Base-by-base conservation (phyloP, 1,140 invertebrate species). In the Ptiloglossa arizonensis region DNA sequence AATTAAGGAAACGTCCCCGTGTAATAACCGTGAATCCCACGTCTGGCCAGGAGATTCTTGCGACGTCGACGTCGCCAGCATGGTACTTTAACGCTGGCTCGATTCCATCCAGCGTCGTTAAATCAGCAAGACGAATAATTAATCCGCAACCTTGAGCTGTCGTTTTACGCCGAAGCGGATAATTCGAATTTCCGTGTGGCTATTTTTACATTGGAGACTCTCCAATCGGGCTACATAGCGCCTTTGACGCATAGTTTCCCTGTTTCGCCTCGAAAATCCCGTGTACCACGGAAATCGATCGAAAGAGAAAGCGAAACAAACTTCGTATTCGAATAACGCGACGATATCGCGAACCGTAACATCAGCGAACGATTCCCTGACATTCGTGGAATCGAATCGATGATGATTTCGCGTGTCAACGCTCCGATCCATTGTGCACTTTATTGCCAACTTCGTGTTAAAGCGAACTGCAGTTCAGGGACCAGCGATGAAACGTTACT, bases 71-170 rank as follows among this genome's bases (percentile, higher is more conserved):
- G 24, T 46, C 29, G 54, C 66, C 52, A 38, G 4, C 50, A 56
- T 6, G 24, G 8, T 66, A 52, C 44, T 29, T 74, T 52, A 62
- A 59, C 50, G 22, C 46, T 54, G 62, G 19, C 72, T 80, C 67
- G 41, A 71, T 82, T 71, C 56, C 62, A 79, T 82, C 62, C 64
- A n/a, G 52, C 38, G 3, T 41, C 60, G 29, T 54, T 77, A 70
- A 70, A 27, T 77, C 38, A 38, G 52, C 73, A 44, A 69, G 74
- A 19, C 46, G 59, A 82, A 82, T 83, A 83, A 83, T 82, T 83
- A 82, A 82, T 74, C 60, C 66, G 44, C 54, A 57, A 73, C 68
- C 68, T 77, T 77, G 57, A 77, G 8, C 44, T 1, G 24, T 2
- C 41, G 22, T 17, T 70, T 48, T 52, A 54, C 44, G 35, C 27